phyloP scores from a whole-genome alignment of 2,113 vertebrate genomes.

The Centropristis striata region DNA sequence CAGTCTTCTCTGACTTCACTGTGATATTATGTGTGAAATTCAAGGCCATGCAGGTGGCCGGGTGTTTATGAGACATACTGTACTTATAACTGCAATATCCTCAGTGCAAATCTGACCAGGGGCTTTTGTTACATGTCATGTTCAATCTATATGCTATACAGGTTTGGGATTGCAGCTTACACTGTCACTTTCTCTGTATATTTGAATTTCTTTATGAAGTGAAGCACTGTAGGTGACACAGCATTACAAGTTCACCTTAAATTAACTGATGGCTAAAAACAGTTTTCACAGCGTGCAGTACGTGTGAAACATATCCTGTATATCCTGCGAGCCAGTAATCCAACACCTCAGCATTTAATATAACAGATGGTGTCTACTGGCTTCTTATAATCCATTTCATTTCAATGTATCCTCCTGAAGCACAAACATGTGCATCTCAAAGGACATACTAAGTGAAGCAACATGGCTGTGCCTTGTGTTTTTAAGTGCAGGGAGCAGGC shows the following conservation, averaged over 20 bases:
- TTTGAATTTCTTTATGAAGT: background rate
- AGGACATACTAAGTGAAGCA: too few relatives aligned
- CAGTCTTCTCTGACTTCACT: background rate
- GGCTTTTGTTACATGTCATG: background rate
- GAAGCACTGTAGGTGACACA: background rate
- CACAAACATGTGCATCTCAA: conserved; percentile 7
- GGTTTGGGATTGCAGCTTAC: background rate
- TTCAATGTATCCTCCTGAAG: conserved; percentile 35
- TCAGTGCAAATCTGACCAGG: too few relatives aligned
- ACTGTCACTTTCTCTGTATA: background rate
- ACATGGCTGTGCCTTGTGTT: background rate
- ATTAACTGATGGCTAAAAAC: background rate
- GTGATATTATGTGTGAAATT: background rate
- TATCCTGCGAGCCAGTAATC: conserved; percentile 30
- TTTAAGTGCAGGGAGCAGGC: background rate
- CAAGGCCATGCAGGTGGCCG: background rate
- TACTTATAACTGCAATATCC: too few relatives aligned
- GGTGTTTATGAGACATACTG: background rate
- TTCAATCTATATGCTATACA: too few relatives aligned
- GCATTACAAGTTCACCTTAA: background rate
- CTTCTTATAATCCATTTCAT: conserved; percentile 47
- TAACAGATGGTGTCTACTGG: conserved; percentile 58
- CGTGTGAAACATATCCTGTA: conserved; percentile 49
- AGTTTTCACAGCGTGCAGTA: conserved; percentile 13
- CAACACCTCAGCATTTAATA: conserved; percentile 48